phyloP scores from a whole-genome alignment of 2,797 vertebrate species.

The Galaxias olidus region DNA sequence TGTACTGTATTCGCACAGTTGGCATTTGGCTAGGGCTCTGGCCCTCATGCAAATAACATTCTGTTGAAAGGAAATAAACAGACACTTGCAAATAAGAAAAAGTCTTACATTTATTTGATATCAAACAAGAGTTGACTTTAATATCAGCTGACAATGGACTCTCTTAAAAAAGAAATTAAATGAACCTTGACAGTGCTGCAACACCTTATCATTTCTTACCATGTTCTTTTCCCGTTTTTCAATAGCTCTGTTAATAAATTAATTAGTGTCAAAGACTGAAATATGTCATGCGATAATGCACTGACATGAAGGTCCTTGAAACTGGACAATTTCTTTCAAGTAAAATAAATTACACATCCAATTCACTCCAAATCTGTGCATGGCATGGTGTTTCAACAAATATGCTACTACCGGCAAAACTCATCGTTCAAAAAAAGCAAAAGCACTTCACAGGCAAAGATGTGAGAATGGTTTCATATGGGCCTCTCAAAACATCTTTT shows the following conservation, averaged over 20 bases:
- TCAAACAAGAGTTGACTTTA: constrained; percentile 99
- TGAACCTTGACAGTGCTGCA: constrained; percentile 82
- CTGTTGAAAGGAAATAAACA: constrained; percentile 25
- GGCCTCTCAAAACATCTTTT: constrained; percentile 60
- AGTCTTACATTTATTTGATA: constrained; percentile 99
- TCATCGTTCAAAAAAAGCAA: constrained; percentile 79
- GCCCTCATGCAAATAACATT: too few relatives aligned
- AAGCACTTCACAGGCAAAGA: constrained; percentile 88
- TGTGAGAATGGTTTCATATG: constrained; percentile 82
- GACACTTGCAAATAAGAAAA: constrained; percentile 88
- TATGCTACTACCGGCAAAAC: constrained; percentile 80
- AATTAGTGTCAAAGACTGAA: constrained; percentile 74
- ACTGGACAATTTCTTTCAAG: constrained; percentile 75
- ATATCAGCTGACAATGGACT: constrained; percentile 97
- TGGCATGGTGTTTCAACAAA: constrained; percentile 82
- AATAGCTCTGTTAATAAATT: constrained; percentile 79
- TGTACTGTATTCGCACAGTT: too few relatives aligned
- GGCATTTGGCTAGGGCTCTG: too few relatives aligned
- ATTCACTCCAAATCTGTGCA: constrained; percentile 86
- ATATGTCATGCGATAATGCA: constrained; percentile 57
- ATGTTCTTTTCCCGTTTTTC: constrained; percentile 51
- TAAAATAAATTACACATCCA: constrained; percentile 84
- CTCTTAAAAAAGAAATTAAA: constrained; percentile 88
- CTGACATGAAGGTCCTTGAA: constrained; percentile 55
- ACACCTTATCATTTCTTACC: constrained; percentile 66